A percentile compares a stretch with the other conserved stretches of the same genome.
Conservation (phyloP, 2,113 vertebrate species). For the Corvus cornix region DNA sequence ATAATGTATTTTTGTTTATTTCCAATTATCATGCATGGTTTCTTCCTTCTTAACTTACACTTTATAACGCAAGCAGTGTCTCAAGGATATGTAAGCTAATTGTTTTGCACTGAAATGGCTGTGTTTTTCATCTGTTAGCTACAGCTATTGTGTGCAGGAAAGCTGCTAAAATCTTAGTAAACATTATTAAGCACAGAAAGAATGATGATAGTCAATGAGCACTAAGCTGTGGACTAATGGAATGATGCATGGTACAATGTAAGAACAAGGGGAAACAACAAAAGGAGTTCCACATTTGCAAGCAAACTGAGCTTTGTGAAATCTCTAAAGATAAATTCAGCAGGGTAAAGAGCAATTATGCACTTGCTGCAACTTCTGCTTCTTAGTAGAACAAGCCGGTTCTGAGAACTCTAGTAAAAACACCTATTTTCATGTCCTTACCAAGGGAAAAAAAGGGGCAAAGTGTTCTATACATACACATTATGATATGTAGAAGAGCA, state of each 20-base stretch:
- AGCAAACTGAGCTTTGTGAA: neutral
- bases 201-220: constrained; percentile 7
- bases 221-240: constrained; percentile 47
- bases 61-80: neutral
- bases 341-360: neutral
- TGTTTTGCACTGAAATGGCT: neutral
- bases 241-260: constrained; percentile 15
- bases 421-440: neutral
- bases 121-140: constrained; percentile 24
- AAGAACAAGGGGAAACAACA: neutral
- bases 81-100: neutral
- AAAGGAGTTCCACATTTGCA: neutral
- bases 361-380: neutral
- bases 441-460: neutral
- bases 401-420: neutral
- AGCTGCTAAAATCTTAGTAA: constrained; percentile 46
- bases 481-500: neutral
- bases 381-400: neutral
- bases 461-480: neutral
- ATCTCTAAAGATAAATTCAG: neutral
- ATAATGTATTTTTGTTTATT: neutral
- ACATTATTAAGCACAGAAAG: constrained; percentile 49
- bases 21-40: neutral
- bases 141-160: constrained; percentile 8
- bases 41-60: constrained; percentile 22